These are phyloP conservation scores for Chironomus riparius DNA, from an alignment of 2,888 invertebrate genomes.

Conservation along the genomic window DNA sequence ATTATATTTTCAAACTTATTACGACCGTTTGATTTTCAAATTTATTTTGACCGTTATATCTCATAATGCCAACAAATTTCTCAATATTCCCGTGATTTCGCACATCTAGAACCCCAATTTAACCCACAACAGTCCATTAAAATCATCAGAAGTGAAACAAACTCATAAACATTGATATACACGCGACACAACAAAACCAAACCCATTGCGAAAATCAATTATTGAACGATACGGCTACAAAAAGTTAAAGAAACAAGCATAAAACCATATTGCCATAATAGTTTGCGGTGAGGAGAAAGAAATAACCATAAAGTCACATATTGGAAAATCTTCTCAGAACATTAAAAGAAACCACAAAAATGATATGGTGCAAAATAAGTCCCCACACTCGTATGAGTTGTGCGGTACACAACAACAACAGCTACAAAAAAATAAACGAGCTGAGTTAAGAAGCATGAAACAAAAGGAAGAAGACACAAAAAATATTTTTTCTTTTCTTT, in stretches of 20 bases:
- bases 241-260: background rate
- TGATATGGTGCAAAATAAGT: constrained; percentile 6
- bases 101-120: too few species aligned
- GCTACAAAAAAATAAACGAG: background rate
- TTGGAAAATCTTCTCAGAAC: background rate
- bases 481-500: background rate
- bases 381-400: background rate
- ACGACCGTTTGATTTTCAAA: too few species aligned
- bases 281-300: background rate
- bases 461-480: background rate
- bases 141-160: background rate
- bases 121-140: too few species aligned
- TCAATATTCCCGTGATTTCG: too few species aligned
- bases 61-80: too few species aligned
- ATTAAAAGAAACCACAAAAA: constrained; percentile 19
- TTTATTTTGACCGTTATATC: too few species aligned
- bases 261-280: constrained; percentile 8
- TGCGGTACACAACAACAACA: background rate
- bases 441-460: background rate
- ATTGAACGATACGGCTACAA: background rate
- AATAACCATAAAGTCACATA: constrained; percentile 10
- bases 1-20: too few species aligned
- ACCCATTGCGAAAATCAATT: constrained; percentile 9
- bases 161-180: background rate
- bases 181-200: background rate